phyloP scores from a whole-genome alignment of 2,888 invertebrate species.

The Lasioglossum pauxillum region DNA sequence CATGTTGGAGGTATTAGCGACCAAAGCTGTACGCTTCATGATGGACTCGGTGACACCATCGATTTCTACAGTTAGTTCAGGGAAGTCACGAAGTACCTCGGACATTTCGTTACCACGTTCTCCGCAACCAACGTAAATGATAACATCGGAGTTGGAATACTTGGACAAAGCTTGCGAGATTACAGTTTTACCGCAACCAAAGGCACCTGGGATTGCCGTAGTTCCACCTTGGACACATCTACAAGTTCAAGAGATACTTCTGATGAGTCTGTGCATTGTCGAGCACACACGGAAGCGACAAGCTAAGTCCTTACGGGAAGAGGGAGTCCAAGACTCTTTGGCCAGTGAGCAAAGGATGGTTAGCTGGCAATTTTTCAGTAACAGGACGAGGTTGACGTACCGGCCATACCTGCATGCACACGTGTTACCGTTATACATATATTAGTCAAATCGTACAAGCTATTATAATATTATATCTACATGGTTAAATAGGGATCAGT shows the following conservation, averaged over 20 bases:
- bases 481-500: constrained; percentile 14
- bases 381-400: constrained; percentile 98
- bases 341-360: constrained; percentile 98
- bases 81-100: constrained; percentile 99
- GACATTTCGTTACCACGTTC: constrained; percentile 99
- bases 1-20: constrained; percentile 99
- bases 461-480: neutral
- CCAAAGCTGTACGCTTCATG: constrained; percentile 99
- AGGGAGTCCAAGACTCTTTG: constrained; percentile 99
- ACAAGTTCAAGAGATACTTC: constrained; percentile 55
- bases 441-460: neutral
- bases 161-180: constrained; percentile 99
- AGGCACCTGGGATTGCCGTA: constrained; percentile 99
- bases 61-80: constrained; percentile 98
- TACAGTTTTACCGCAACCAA: constrained; percentile 99
- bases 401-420: constrained; percentile 92
- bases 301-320: constrained; percentile 92
- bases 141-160: constrained; percentile 99
- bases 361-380: constrained; percentile 99
- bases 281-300: constrained; percentile 64
- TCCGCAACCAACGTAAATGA: constrained; percentile 99
- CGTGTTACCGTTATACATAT: constrained; percentile 7
- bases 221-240: constrained; percentile 99
- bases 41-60: constrained; percentile 98
- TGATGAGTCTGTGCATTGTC: neutral